Evolutionary conservation across 2,797 vertebrate genomes (phyloP), one percentile per base, ranked within the genome.

Genomic region (Choloepus didactylus): DNA sequence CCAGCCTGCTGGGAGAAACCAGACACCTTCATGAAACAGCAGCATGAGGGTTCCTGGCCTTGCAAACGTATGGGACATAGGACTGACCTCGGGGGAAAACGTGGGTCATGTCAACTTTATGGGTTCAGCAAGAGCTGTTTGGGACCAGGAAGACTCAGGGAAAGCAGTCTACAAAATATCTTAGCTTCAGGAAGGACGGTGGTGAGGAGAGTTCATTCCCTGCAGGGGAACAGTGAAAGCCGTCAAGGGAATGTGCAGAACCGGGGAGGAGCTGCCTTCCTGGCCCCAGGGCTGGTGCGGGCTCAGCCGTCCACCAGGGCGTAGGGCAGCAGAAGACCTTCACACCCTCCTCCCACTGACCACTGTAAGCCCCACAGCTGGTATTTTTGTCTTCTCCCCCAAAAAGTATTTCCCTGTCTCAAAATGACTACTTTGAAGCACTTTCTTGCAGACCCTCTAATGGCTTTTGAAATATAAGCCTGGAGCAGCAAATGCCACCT

Each of bases 391-490:
- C 73, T 31, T 31, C 41, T 38, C 6, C 56, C 23, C 19, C 9
- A 19, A 19, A 93, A 60, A 23, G 3, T 6, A 51, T 76, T 94
- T 91, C 23, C 69, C 64, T 90, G 72, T 93, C 79, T 83, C 83
- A 64, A 89, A 95, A 94, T 4, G 16, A 87, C 77, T 46, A 41
- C 85, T 91, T 75, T 76, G 51, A 59, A 85, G 73, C n/a, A 60
- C 72, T 83, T 96, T 93, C 84, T 87, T 69, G 27, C 93, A 73
- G 84, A 72, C 62, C 46, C 80, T 87, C 70, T 87, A 93, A 80
- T 89, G 79, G 70, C 49, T 95, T 89, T 67, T 92, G 64, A 94
- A 95, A 94, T 70, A 80, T 15, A 94, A 93, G 70, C 93, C 92
- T 54, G 18, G 69, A 67, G 70, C 84, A 75, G 35, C 91, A 66